Evolutionary conservation across 2,797 vertebrate species (phyloP).

Genomic region (Rhinella marina): DNA sequence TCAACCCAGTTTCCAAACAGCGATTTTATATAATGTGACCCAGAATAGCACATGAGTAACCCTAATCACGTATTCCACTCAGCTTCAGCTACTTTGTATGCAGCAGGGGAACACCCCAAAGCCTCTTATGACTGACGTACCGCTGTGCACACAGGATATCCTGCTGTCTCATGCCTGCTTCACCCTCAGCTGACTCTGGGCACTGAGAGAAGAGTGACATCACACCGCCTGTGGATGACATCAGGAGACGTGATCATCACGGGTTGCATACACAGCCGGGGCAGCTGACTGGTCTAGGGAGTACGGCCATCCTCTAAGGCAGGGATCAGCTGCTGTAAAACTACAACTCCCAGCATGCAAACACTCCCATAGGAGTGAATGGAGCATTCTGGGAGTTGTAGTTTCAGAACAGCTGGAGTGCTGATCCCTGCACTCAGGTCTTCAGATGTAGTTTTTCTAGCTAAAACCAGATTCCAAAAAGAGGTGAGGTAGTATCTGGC

Average conservation of each 20-base stretch:
- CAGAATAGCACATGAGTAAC: background rate
- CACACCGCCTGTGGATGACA: background rate
- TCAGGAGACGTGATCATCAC: background rate
- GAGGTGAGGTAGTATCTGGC: no score
- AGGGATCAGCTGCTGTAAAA: no score
- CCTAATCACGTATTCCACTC: background rate
- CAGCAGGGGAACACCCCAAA: background rate
- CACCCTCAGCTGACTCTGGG: background rate
- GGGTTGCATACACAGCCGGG: background rate
- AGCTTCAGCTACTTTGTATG: background rate
- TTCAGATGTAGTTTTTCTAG: no score
- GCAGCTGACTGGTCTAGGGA: background rate
- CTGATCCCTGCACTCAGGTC: no score
- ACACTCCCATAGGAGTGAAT: no score
- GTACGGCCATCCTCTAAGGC: background rate
- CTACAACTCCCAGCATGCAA: no score
- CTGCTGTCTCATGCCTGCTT: background rate
- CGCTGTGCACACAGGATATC: background rate
- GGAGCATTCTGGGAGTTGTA: no score
- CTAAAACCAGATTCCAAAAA: no score
- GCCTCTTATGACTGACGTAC: background rate
- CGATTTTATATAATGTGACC: background rate
- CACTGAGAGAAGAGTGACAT: background rate
- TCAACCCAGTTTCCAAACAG: background rate
- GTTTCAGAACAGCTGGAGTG: no score